Percentiles rank a stretch among this genome's conserved stretches.
These are phyloP conservation scores for Cheilosia soror DNA, from an alignment of 2,888 invertebrate genomes.

Conservation along the genomic window DNA sequence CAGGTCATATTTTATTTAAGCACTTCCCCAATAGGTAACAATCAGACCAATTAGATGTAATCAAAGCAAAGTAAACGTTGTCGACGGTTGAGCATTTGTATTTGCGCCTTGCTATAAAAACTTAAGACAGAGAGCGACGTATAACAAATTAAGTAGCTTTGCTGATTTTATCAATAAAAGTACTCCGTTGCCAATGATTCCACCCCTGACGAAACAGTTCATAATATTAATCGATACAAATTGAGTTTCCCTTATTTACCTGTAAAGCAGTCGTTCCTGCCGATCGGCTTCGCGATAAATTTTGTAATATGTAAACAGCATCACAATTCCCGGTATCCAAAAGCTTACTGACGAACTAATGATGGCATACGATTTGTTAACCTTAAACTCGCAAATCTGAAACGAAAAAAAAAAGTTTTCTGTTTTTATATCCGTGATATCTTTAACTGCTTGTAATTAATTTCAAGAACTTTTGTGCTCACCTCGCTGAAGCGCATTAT, in stretches of 20 bases:
- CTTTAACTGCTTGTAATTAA: constrained; percentile 8
- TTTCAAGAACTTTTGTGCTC: constrained; percentile 1
- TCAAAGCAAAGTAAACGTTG: constrained; percentile 25
- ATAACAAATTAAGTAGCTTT: neutral
- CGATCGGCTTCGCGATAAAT: constrained; percentile 93
- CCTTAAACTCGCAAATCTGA: constrained; percentile 90
- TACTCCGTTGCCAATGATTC: neutral
- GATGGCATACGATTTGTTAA: constrained; percentile 94
- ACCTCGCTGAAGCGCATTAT: constrained; percentile 1
- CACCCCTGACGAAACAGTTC: constrained; percentile 10
- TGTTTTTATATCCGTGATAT: neutral
- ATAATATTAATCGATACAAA: constrained; percentile 56
- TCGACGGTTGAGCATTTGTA: neutral
- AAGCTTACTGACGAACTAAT: constrained; percentile 96
- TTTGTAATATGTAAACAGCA: constrained; percentile 96
- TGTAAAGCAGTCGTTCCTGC: constrained; percentile 92
- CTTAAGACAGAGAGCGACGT: neutral
- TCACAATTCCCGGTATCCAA: constrained; percentile 96
- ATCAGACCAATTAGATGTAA: constrained; percentile 52
- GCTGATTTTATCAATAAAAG: neutral
- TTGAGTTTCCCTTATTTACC: constrained; percentile 85
- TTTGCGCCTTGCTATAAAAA: neutral
- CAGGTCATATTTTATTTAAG: constrained; percentile 41
- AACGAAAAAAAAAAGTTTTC: constrained; percentile 55
- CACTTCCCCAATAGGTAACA: constrained; percentile 17